Base-by-base conservation (phyloP, 2,113 vertebrate species). In the Salvelinus namaycush region DNA sequence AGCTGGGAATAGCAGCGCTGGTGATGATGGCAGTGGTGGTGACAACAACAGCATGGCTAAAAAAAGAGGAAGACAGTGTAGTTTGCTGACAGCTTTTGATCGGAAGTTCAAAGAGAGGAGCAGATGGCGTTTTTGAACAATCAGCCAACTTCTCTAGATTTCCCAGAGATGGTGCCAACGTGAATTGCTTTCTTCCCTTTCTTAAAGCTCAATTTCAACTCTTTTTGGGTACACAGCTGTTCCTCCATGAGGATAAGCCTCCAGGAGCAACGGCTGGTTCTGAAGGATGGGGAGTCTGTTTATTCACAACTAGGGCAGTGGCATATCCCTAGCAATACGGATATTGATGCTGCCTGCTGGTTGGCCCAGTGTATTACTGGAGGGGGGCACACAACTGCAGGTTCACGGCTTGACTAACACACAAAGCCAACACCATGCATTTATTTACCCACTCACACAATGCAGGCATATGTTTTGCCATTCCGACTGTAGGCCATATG, bases 111-210 rank as follows among this genome's bases (percentile, higher is more conserved):
- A 93, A 94, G 92, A 83, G 70, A 82, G 84, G 82, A 92, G 76
- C 93, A 94, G 93, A 94, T 94, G 92, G 92, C 87, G 82, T 86
- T 90, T 89, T 78, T 84, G 85, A 92, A 92, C 87, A 91, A 92
- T 93, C 81, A 79, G 86, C 82, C 89, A 88, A 90, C 89, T 92
- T 88, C 86, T 76, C 77, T 83, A 72, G 79, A 71, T 90, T 89
- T 88, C 81, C 76, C 39, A 51, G 75, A 86, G 78, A 83, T 64
- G 68, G 74, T 83, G 88, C 85, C 87, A 90, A 79, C 77, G 74
- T 70, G 84, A 87, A 87, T 84, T 68, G 85, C 79, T 83, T 83
- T 85, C 77, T 79, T 84, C 73, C 65, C 51, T 89, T 91, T 90
- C 88, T 91, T 93, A 90, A 92, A 91, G 86, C 90, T 90, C 86